Evolutionary conservation across 92 coral and sea anemone species (phyloP).

Genomic region (Porites lobata): DNA sequence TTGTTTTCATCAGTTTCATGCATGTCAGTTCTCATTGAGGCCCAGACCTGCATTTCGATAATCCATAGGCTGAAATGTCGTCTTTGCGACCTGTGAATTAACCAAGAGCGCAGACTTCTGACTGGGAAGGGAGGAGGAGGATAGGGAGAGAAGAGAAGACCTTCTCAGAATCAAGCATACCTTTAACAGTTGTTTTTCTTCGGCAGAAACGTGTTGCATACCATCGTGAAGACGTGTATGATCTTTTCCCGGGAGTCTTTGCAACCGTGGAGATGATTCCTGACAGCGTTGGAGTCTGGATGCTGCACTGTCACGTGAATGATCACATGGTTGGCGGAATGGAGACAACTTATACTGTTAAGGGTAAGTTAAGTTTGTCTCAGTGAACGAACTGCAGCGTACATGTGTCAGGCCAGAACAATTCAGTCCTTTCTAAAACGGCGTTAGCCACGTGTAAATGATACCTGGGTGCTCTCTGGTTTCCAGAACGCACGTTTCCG

Average conservation of each 20-base stretch:
- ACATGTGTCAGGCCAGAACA: not conserved
- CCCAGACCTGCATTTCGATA: no score
- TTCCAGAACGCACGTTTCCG: no score
- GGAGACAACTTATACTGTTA: constrained; percentile 79
- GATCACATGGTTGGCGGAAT: constrained; percentile 95
- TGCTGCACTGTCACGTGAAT: constrained; percentile 98
- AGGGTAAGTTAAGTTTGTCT: constrained; percentile 10
- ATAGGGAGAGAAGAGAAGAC: no score
- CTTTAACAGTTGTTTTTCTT: not conserved
- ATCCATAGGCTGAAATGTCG: no score
- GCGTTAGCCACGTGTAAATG: no score
- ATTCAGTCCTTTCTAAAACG: not conserved
- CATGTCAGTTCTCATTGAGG: no score
- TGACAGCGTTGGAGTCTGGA: constrained; percentile 85
- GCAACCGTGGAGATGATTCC: constrained; percentile 91
- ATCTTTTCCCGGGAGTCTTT: constrained; percentile 91
- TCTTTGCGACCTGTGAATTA: no score
- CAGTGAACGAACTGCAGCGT: not conserved
- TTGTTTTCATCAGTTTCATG: no score
- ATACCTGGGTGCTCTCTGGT: no score
- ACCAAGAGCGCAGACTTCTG: no score
- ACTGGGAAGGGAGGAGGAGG: no score
- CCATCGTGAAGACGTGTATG: constrained; percentile 88
- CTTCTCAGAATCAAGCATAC: no score
- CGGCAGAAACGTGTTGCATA: constrained; percentile 71